A percentile compares a stretch with the other conserved stretches of the same genome.
phyloP scores from a whole-genome alignment of 2,113 vertebrate species.

The Nipponia nippon region DNA sequence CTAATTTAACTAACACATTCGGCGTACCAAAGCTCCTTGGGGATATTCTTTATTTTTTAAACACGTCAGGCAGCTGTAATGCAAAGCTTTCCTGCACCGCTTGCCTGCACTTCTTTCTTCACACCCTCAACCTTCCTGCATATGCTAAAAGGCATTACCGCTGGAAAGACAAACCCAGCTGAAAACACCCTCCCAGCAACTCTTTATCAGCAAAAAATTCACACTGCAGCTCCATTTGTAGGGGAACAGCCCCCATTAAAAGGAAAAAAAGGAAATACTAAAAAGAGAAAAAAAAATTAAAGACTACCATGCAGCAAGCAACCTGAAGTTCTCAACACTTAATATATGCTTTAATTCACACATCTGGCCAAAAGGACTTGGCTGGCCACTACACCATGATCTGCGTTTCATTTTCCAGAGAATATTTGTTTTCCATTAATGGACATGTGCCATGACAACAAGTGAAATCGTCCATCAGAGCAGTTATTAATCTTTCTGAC shows the following conservation, averaged over 20 bases:
- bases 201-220: not conserved
- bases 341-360: not conserved
- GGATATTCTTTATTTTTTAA: conserved; percentile 39
- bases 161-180: not conserved
- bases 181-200: not conserved
- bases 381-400: not conserved
- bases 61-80: not conserved
- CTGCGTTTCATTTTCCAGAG: conserved; percentile 45
- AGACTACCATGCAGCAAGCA: not conserved
- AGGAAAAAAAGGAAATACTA: not conserved
- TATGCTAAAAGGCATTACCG: not conserved
- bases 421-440: conserved; percentile 62
- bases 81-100: not conserved
- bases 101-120: conserved; percentile 22
- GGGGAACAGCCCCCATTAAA: not conserved
- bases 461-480: conserved; percentile 56
- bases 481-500: conserved; percentile 50
- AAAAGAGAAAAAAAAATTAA: not conserved
- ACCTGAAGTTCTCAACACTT: not conserved
- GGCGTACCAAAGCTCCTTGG: not conserved
- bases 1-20: conserved; percentile 37
- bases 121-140: conserved; percentile 3
- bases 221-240: not conserved
- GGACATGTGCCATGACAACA: conserved; percentile 55
- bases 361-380: conserved; percentile 24